phyloP scores from a whole-genome alignment of 2,888 invertebrate genomes.

The Machimus atricapillus region DNA sequence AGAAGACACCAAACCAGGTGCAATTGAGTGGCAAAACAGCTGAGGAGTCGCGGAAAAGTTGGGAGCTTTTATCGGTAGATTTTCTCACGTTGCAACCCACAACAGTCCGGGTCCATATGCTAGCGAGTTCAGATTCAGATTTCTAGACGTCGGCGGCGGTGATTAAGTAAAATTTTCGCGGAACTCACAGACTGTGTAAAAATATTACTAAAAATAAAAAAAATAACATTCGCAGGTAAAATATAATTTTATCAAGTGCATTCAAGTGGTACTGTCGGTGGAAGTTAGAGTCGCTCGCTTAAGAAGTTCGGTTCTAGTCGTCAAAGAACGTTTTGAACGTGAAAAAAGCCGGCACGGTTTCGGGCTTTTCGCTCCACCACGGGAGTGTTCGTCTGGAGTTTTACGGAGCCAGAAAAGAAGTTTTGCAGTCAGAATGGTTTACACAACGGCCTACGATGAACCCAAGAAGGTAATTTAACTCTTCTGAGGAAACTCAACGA shows the following conservation, averaged over 20 bases:
- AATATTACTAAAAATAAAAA: background rate
- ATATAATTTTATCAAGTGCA: background rate
- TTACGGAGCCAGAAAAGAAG: background rate
- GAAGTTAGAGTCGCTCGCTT: background rate
- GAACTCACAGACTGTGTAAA: background rate
- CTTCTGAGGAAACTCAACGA: background rate
- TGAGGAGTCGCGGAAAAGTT: background rate
- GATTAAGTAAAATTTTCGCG: background rate
- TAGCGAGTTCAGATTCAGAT: background rate
- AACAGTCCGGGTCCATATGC: background rate
- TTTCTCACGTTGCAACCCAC: background rate
- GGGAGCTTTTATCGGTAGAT: constrained; percentile 4
- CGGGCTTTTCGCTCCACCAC: background rate
- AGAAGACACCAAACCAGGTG: background rate
- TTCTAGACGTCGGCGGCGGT: background rate
- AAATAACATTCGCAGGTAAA: background rate
- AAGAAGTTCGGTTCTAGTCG: background rate
- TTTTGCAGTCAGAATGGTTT: background rate
- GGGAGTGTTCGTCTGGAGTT: background rate
- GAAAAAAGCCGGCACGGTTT: background rate
- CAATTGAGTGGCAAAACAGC: background rate
- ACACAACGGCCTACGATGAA: constrained; percentile 1
- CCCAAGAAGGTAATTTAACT: background rate
- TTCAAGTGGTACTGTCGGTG: background rate
- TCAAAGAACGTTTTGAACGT: background rate